Conservation (phyloP, 2,888 invertebrate genomes). For the Temnothorax rugatulus region DNA sequence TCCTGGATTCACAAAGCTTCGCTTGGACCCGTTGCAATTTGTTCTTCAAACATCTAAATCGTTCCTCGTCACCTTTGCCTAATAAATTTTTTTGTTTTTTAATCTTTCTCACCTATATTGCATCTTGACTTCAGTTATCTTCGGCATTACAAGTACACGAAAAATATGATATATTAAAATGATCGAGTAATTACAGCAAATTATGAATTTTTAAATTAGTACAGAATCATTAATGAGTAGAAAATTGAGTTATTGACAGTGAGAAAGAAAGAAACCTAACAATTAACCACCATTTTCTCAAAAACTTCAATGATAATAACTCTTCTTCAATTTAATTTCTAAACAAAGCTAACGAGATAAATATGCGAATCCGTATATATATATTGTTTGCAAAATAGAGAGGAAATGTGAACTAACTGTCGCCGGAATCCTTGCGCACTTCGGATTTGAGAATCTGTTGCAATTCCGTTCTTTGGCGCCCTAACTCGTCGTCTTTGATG, state of each 20-base stretch:
- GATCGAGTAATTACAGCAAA: not conserved
- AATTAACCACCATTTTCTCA: not conserved
- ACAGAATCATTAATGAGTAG: not conserved
- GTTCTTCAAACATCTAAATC: constrained; percentile 89
- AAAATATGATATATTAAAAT: constrained; percentile 20
- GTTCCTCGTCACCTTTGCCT: constrained; percentile 86
- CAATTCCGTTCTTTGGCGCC: constrained; percentile 53
- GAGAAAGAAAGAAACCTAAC: not conserved
- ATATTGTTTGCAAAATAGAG: not conserved
- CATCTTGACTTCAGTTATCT: constrained; percentile 59
- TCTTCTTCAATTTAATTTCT: not conserved
- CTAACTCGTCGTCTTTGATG: constrained; percentile 83
- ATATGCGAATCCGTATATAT: not conserved
- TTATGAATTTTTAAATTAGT: not conserved
- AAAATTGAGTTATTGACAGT: not conserved
- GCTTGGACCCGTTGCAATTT: constrained; percentile 88
- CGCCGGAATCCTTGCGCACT: constrained; percentile 1
- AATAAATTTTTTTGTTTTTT: constrained; percentile 23
- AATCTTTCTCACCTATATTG: constrained; percentile 67
- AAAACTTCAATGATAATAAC: not conserved
- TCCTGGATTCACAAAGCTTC: constrained; percentile 91
- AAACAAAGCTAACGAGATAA: not conserved
- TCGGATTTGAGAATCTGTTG: constrained; percentile 18
- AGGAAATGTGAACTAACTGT: constrained; percentile 17
- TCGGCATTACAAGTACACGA: not conserved